Conservation (phyloP, 92 coral and sea anemone species). For the Nematostella vectensis region DNA sequence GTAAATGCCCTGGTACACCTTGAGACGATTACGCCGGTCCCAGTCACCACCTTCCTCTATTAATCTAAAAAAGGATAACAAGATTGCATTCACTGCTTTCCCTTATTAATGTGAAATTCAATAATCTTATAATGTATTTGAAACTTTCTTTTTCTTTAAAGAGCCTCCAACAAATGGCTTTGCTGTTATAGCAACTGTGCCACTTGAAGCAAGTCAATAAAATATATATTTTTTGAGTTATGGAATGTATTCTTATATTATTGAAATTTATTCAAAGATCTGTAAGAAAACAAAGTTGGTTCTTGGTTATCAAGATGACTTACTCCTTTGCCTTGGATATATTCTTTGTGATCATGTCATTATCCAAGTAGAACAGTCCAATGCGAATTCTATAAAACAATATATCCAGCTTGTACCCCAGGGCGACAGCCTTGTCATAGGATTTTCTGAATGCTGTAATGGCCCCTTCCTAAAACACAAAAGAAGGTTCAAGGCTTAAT, state of each 20-base stretch:
- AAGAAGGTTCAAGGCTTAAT: too few relatives aligned
- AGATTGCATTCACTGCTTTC: slow-evolving; percentile 57
- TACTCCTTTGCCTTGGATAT: slow-evolving; percentile 90
- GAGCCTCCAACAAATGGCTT: too few relatives aligned
- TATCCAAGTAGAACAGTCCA: slow-evolving; percentile 90
- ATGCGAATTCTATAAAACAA: slow-evolving; percentile 87
- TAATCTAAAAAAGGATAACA: slow-evolving; percentile 27
- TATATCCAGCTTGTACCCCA: slow-evolving; percentile 92
- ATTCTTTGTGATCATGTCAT: slow-evolving; percentile 88
- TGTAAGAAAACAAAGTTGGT: too few relatives aligned
- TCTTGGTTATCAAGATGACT: too few relatives aligned
- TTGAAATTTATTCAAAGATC: too few relatives aligned
- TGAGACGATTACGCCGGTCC: slow-evolving; percentile 93
- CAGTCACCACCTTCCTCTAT: slow-evolving; percentile 99
- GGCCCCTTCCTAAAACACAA: slow-evolving; percentile 72
- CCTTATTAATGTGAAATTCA: slow-evolving; percentile 81
- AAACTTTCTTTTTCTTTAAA: slow-evolving; percentile 34
- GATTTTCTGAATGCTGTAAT: slow-evolving; percentile 77
- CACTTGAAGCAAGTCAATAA: too few relatives aligned
- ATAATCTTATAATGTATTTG: slow-evolving; percentile 91
- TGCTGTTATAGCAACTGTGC: too few relatives aligned
- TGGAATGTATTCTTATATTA: too few relatives aligned
- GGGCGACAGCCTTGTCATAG: slow-evolving; percentile 90
- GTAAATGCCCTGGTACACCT: slow-evolving; percentile 95
- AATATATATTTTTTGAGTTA: too few relatives aligned